phyloP scores from a whole-genome alignment of 1,140 invertebrate species.

The Oryctes rhinoceros region DNA sequence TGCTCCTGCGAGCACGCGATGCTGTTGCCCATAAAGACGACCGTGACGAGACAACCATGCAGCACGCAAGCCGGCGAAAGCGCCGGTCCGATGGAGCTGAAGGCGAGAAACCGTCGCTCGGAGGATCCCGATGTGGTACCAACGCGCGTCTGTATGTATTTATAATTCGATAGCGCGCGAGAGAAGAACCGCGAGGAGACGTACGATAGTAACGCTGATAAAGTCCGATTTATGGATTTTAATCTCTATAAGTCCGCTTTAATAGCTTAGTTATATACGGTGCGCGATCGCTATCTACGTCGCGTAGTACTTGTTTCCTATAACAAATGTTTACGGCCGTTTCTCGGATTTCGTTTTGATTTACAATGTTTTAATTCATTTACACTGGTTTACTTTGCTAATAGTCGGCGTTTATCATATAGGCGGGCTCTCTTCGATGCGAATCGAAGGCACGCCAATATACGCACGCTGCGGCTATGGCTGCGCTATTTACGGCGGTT shows the following conservation, averaged over 20 bases:
- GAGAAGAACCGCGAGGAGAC: neutral
- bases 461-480: too few species aligned
- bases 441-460: too few species aligned
- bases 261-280: conserved; percentile 33
- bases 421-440: too few species aligned
- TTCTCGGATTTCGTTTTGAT: conserved; percentile 21
- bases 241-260: conserved; percentile 37
- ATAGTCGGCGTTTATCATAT: conserved; percentile 7
- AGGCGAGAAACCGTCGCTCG: neutral
- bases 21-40: neutral
- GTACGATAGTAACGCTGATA: conserved; percentile 6
- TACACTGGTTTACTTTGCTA: conserved; percentile 31
- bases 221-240: conserved; percentile 37
- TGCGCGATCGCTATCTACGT: neutral
- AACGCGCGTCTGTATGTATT: neutral
- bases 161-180: conserved; percentile 12
- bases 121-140: too few species aligned
- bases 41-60: neutral
- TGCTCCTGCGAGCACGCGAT: neutral
- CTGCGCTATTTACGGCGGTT: too few species aligned
- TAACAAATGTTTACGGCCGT: conserved; percentile 19
- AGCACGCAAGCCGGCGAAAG: neutral
- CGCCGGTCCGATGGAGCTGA: neutral
- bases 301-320: neutral
- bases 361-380: conserved; percentile 22